Conservation (phyloP, 2,797 vertebrate species). For the Craterocephalus amniculus region DNA sequence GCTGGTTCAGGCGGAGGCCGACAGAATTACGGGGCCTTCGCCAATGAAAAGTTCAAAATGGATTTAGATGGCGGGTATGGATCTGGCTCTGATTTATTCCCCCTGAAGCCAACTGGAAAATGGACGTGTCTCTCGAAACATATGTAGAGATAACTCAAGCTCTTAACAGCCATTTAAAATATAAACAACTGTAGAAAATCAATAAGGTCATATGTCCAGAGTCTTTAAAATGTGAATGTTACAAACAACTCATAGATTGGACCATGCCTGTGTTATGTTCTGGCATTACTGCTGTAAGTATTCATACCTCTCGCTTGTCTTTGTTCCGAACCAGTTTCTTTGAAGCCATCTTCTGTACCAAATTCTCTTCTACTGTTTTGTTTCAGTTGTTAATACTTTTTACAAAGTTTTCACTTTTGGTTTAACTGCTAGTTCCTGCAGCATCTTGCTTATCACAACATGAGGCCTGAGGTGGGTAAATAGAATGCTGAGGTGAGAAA, state of each 20-base stretch:
- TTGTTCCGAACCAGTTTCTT: not conserved
- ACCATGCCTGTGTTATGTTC: not conserved
- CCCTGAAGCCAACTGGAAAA: conserved; percentile 36
- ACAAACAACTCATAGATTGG: conserved; percentile 2
- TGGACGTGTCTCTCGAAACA: conserved; percentile 34
- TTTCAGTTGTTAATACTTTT: too few relatives aligned
- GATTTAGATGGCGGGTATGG: conserved; percentile 28
- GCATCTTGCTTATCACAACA: too few relatives aligned
- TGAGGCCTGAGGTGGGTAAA: not conserved
- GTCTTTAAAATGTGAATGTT: conserved; percentile 21
- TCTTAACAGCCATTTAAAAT: conserved; percentile 46
- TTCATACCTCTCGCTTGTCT: not conserved
- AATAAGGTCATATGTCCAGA: conserved; percentile 13
- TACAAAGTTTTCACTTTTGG: too few relatives aligned
- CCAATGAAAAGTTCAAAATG: conserved; percentile 27
- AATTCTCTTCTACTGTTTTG: too few relatives aligned
- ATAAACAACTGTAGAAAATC: conserved; percentile 34
- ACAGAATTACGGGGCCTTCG: conserved; percentile 26
- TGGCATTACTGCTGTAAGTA: not conserved
- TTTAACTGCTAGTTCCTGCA: too few relatives aligned
- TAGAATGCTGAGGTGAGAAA: not conserved
- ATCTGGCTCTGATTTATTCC: conserved; percentile 45
- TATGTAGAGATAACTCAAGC: conserved; percentile 34
- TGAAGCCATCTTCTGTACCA: not conserved
- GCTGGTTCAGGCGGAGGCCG: conserved; percentile 21